These are phyloP conservation scores for Leucoraja erinaceus DNA, from an alignment of 2,113 vertebrate genomes.

Conservation along the genomic window DNA sequence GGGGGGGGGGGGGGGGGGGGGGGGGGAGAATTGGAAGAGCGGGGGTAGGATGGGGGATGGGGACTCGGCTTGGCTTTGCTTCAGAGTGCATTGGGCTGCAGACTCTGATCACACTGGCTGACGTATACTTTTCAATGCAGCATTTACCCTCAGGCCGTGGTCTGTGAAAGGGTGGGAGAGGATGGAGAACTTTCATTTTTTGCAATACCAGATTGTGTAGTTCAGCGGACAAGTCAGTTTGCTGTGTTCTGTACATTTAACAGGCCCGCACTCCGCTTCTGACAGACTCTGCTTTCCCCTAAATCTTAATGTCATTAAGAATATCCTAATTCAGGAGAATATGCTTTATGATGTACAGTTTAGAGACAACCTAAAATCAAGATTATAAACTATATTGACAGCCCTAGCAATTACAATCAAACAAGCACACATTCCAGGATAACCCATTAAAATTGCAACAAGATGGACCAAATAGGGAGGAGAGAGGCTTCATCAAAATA, in stretches of 20 bases:
- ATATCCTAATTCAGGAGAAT: background rate
- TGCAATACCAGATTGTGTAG: background rate
- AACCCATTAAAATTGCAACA: background rate
- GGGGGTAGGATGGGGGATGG: background rate
- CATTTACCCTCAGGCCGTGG: background rate
- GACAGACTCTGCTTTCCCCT: background rate
- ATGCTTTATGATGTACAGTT: background rate
- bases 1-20: background rate
- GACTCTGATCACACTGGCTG: background rate
- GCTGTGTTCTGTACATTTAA: background rate
- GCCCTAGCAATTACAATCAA: background rate
- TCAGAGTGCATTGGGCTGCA: background rate
- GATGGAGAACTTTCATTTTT: background rate
- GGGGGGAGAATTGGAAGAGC: too few species aligned
- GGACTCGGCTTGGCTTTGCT: background rate
- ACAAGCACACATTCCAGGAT: background rate
- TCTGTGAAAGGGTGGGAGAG: background rate
- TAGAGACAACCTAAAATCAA: background rate
- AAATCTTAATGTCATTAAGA: background rate
- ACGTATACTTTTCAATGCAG: background rate
- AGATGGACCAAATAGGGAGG: background rate
- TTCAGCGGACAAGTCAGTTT: background rate
- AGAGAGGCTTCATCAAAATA: background rate
- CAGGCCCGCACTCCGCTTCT: background rate
- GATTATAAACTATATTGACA: background rate